Percentiles rank a stretch among this genome's conserved stretches.
Conservation (phyloP, 2,888 invertebrate species). For the Zele albiditarsus region DNA sequence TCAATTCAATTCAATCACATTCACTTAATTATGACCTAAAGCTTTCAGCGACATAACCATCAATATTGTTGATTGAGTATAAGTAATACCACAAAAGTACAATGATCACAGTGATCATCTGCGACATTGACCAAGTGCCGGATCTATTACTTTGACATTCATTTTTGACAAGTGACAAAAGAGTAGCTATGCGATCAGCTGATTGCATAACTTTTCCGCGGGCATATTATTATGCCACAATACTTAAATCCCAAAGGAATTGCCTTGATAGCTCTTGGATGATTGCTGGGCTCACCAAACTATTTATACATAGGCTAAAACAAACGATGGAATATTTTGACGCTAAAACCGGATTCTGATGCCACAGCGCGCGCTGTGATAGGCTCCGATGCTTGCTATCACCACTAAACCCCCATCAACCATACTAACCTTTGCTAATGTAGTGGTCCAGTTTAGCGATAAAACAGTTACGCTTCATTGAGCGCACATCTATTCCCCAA, state of each 20-base stretch:
- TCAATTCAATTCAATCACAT: constrained; percentile 1
- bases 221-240: constrained; percentile 41
- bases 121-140: constrained; percentile 35
- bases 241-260: constrained; percentile 16
- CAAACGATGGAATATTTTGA: constrained; percentile 52
- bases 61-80: constrained; percentile 6
- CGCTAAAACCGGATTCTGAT: constrained; percentile 56
- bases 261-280: constrained; percentile 19
- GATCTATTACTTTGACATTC: constrained; percentile 64
- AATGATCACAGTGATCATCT: constrained; percentile 16
- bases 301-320: constrained; percentile 27
- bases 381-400: neutral
- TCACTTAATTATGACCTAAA: neutral
- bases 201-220: constrained; percentile 71
- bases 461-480: constrained; percentile 72
- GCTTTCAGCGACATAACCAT: constrained; percentile 17
- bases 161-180: constrained; percentile 72
- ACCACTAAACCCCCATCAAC: constrained; percentile 10
- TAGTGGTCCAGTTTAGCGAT: constrained; percentile 69
- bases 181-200: constrained; percentile 69
- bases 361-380: constrained; percentile 43
- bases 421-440: constrained; percentile 72
- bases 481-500: constrained; percentile 65
- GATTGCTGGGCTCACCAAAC: constrained; percentile 14
- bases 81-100: constrained; percentile 13